Evolutionary conservation across 2,113 vertebrate species (phyloP), one percentile per base, ranked within the genome.

Genomic region (Eptatretus burgeri): DNA sequence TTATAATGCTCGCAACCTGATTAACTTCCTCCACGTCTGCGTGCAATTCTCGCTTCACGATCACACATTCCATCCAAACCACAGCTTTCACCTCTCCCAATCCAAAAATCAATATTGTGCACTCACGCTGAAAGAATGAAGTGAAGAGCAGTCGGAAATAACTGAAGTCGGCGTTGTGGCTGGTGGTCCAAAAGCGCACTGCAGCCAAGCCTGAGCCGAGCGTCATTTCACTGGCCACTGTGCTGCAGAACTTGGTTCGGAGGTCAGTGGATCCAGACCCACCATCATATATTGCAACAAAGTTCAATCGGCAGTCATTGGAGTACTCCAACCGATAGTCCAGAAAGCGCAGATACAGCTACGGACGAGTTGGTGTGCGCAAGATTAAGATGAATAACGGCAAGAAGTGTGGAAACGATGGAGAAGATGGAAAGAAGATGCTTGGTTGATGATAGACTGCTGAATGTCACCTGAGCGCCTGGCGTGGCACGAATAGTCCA

Each of bases 301-400:
- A 98, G 71, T 98, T 98, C 67, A 86, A 75, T 71, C 95, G 95
- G 73, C 91, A 98, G 68, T 98, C 91, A 0, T 98, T 98, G 63
- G 89, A 96, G 69, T 98, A 93, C 74, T 91, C 83, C 89, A 96
- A 91, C 75, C 94, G 86, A 2, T 98, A 98, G 76, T 98, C 89
- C 72, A 98, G 77, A 74, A 98, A 98, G 18, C 91, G 73, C 65
- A 98, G 76, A 74, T 93, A 98, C 73, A 98, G 95, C 91, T 98
- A 70, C 14, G 65, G 73, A 66, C 69, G 14, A 70, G 68, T 62
- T 10, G 2, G 10, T n/a, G 56, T 60, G 56, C n/a, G 56, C 16
- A 41, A 41, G 27, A 41, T 41, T 7, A 41, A 41, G 27, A 41
- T 41, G 27, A 41, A 41, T 41, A 41, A 41, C 27, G 7, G 27